These are phyloP conservation scores for Microctenopoma lineatum DNA, from an alignment of 2,797 vertebrate species.

Conservation along the genomic window DNA sequence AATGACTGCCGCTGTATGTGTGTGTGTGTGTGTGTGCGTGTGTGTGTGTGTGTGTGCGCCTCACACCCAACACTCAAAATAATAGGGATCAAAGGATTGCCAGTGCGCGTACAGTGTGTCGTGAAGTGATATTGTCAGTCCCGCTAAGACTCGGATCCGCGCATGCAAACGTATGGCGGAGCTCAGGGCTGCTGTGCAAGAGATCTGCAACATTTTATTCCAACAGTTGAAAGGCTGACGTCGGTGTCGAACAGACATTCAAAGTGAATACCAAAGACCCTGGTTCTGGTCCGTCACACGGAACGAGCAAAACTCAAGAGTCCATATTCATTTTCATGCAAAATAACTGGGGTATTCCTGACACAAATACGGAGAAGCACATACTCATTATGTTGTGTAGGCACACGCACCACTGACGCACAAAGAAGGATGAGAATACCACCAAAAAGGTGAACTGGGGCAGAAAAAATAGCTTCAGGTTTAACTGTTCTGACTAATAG, in stretches of 20 bases:
- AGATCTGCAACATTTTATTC: conserved; percentile 42
- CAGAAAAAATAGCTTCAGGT: conserved; percentile 47
- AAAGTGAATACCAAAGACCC: conserved; percentile 45
- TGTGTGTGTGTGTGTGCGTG: conserved; percentile 23
- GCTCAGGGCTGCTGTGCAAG: conserved; percentile 38
- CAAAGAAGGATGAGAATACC: background rate
- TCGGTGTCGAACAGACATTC: conserved; percentile 33
- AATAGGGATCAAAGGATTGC: conserved; percentile 71
- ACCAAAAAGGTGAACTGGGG: conserved; percentile 39
- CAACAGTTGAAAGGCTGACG: conserved; percentile 43
- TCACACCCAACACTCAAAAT: conserved; percentile 57
- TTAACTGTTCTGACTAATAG: conserved; percentile 62
- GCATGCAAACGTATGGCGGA: conserved; percentile 48
- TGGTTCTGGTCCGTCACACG: conserved; percentile 16
- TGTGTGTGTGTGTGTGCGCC: conserved; percentile 21
- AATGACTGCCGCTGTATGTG: conserved; percentile 41
- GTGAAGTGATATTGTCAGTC: conserved; percentile 63
- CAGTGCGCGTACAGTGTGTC: conserved; percentile 62
- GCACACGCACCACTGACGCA: background rate
- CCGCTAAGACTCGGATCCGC: conserved; percentile 57
- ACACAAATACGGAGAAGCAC: conserved; percentile 14
- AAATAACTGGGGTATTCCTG: conserved; percentile 1
- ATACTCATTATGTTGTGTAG: background rate
- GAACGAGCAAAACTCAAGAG: conserved; percentile 1
- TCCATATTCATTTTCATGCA: conserved; percentile 11